These are phyloP conservation scores for Serranochromis macrocephalus DNA, from an alignment of 2,113 vertebrate species.

Conservation along the genomic window DNA sequence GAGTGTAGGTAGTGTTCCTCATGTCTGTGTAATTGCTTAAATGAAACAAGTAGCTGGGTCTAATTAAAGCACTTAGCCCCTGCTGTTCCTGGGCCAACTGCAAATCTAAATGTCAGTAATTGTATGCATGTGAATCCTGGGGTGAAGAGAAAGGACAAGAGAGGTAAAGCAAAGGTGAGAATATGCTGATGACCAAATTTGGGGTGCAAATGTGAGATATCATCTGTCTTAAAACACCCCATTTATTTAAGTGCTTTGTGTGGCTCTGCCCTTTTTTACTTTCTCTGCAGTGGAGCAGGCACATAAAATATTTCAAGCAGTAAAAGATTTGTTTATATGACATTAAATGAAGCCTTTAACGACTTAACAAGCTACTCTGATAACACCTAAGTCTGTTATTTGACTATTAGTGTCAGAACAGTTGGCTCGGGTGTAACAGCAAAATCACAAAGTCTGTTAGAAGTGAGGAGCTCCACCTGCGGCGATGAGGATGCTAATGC, in stretches of 20 bases:
- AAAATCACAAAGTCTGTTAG: not conserved
- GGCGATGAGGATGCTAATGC: not conserved
- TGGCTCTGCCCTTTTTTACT: not conserved
- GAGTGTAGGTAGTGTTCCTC: not conserved
- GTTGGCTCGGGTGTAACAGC: not conserved
- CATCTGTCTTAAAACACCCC: not conserved
- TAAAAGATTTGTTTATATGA: conserved; percentile 5
- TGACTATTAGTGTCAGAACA: not conserved
- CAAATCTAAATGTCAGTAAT: not conserved
- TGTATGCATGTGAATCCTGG: not conserved
- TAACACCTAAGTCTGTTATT: conserved; percentile 4
- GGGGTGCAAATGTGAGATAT: not conserved
- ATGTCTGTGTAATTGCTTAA: not conserved
- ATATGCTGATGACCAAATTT: not conserved
- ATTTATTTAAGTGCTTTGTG: not conserved
- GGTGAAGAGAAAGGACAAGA: not conserved
- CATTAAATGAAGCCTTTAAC: not conserved
- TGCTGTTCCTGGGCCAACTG: not conserved
- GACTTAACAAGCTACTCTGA: conserved; percentile 18
- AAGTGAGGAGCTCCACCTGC: not conserved
- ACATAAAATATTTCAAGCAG: conserved; percentile 1
- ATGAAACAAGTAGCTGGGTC: not conserved
- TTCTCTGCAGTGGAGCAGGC: not conserved
- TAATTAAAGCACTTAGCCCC: not conserved
- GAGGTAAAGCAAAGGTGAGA: not conserved